Percentiles rank a stretch among this genome's conserved stretches.
phyloP scores from a whole-genome alignment of 1,140 invertebrate species.

The Calephelis nemesis region DNA sequence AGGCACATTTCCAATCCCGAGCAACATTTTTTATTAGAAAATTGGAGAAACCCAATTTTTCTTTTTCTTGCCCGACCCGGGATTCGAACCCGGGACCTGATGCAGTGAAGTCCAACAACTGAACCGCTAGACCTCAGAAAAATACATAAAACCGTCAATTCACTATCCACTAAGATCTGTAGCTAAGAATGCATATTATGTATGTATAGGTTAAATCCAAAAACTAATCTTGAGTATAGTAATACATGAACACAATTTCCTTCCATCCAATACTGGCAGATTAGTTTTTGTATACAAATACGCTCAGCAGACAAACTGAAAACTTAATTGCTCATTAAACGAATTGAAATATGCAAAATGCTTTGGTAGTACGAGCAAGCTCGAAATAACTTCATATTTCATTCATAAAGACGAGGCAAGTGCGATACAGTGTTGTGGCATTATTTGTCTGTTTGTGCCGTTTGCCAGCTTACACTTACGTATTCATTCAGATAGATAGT shows the following conservation, averaged over 20 bases:
- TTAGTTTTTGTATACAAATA: conserved; percentile 8
- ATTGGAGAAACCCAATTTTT: no score
- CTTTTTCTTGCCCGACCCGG: no score
- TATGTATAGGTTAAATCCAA: no score
- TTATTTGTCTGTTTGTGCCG: conserved; percentile 35
- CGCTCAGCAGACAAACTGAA: conserved; percentile 13
- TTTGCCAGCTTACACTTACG: conserved; percentile 22
- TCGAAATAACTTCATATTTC: conserved; percentile 48
- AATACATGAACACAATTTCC: neutral
- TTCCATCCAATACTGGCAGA: neutral
- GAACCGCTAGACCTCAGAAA: no score
- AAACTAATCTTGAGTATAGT: no score
- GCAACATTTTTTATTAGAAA: no score
- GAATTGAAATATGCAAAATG: conserved; percentile 36
- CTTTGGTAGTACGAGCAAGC: conserved; percentile 33
- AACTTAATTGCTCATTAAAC: conserved; percentile 15
- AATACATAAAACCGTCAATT: no score
- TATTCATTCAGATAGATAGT: conserved; percentile 2
- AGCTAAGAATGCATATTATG: no score
- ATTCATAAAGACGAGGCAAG: conserved; percentile 46
- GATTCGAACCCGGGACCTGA: no score
- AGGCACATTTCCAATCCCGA: no score
- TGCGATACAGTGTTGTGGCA: conserved; percentile 40
- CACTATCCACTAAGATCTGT: no score
- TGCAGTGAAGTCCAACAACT: no score